phyloP scores from a whole-genome alignment of 2,888 invertebrate genomes.

The Xestia sexstrigata region DNA sequence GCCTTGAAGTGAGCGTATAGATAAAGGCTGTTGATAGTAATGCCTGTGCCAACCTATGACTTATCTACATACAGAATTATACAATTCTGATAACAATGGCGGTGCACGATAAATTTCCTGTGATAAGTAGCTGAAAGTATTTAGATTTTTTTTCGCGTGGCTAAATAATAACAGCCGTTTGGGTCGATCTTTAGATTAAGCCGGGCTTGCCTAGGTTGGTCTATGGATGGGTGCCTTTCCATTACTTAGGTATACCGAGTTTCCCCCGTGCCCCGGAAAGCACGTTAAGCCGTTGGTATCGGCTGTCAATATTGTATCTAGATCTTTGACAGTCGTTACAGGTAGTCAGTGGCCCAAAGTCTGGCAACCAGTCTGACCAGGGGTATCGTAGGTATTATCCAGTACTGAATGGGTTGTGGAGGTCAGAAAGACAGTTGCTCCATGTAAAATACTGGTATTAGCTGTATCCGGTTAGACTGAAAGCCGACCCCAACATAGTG shows the following conservation, averaged over 20 bases:
- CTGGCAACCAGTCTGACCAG: neutral
- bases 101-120: conserved; percentile 61
- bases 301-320: neutral
- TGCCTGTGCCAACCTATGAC: conserved; percentile 43
- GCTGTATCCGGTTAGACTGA: too few relatives aligned
- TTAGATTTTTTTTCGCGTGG: neutral
- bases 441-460: too few relatives aligned
- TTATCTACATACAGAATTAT: conserved; percentile 63
- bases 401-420: too few relatives aligned
- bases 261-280: neutral
- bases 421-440: too few relatives aligned
- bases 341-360: neutral
- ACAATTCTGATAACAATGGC: conserved; percentile 65
- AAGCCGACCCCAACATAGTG: too few relatives aligned
- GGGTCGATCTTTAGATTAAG: neutral
- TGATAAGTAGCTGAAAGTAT: conserved; percentile 51
- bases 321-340: neutral
- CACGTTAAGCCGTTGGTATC: neutral
- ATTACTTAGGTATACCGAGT: neutral
- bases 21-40: conserved; percentile 62
- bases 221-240: neutral
- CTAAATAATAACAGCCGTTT: neutral
- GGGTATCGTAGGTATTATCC: neutral
- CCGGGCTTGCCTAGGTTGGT: neutral
- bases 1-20: conserved; percentile 78